Conservation (phyloP, 2,888 invertebrate species). For the Agonum fuliginosum region DNA sequence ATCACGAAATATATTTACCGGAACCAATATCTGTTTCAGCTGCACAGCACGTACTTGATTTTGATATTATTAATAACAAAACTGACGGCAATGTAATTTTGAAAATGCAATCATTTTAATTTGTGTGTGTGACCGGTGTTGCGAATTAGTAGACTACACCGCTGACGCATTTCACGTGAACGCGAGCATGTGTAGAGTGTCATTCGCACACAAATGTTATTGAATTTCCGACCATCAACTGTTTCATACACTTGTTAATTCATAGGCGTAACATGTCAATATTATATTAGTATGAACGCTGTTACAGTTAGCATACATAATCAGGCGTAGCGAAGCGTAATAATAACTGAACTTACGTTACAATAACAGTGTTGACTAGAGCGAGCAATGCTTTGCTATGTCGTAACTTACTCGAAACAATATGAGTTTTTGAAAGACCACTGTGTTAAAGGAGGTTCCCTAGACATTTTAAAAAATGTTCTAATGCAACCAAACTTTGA, state of each 20-base stretch:
- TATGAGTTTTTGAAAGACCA: too few species aligned
- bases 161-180: slow-evolving; percentile 19
- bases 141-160: neutral
- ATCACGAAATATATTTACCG: slow-evolving; percentile 10
- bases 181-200: slow-evolving; percentile 9
- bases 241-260: slow-evolving; percentile 18
- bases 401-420: too few species aligned
- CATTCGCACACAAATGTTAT: slow-evolving; percentile 46
- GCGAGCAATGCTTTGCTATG: too few species aligned
- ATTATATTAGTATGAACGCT: slow-evolving; percentile 9
- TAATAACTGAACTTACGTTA: neutral
- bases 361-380: too few species aligned
- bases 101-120: slow-evolving; percentile 38
- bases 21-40: slow-evolving; percentile 18
- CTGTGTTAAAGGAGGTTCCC: too few species aligned
- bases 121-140: neutral
- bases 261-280: slow-evolving; percentile 36
- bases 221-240: slow-evolving; percentile 37
- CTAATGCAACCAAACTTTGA: too few species aligned
- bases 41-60: slow-evolving; percentile 37
- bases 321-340: neutral
- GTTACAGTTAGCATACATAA: slow-evolving; percentile 16
- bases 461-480: too few species aligned
- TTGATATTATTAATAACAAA: slow-evolving; percentile 42
- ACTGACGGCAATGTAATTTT: slow-evolving; percentile 41